Evolutionary conservation across 1,140 invertebrate genomes (phyloP).

Genomic region (Tyrophagus putrescentiae): DNA sequence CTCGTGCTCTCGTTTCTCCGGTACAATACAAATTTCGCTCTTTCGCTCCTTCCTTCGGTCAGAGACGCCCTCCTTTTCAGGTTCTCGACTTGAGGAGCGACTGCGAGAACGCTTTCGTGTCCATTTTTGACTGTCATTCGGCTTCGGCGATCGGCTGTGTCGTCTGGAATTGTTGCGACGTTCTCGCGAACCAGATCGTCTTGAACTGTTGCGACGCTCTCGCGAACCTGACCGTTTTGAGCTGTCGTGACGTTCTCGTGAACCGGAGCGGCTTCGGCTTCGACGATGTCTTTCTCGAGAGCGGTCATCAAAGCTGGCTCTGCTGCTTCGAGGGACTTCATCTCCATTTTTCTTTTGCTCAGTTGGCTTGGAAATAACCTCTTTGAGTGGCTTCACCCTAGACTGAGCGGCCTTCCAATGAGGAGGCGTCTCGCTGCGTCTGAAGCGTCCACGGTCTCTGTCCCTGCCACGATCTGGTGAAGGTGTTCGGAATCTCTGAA

Average conservation of each 20-base stretch:
- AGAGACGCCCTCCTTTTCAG: no score
- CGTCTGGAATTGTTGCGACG: background rate
- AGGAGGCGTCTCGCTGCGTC: constrained; percentile 60
- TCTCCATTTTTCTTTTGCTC: background rate
- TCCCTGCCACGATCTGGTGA: constrained; percentile 47
- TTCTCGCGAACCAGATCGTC: background rate
- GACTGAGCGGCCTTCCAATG: constrained; percentile 76
- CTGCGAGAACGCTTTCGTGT: no score
- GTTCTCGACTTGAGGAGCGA: no score
- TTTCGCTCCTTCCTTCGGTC: no score
- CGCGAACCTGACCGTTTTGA: background rate
- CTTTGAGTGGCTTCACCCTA: constrained; percentile 59
- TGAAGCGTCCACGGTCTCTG: background rate
- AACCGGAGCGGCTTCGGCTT: background rate
- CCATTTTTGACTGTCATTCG: background rate
- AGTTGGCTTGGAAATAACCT: constrained; percentile 30
- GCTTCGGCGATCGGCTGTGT: background rate
- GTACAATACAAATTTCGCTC: no score
- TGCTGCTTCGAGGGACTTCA: background rate
- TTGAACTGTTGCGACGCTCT: background rate
- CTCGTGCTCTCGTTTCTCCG: no score
- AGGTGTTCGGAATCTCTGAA: constrained; percentile 64
- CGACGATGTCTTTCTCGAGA: background rate
- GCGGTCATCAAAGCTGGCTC: background rate
- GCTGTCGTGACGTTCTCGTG: background rate